Evolutionary conservation across 2,797 vertebrate genomes (phyloP).

Genomic region (Neoniphon sammara): DNA sequence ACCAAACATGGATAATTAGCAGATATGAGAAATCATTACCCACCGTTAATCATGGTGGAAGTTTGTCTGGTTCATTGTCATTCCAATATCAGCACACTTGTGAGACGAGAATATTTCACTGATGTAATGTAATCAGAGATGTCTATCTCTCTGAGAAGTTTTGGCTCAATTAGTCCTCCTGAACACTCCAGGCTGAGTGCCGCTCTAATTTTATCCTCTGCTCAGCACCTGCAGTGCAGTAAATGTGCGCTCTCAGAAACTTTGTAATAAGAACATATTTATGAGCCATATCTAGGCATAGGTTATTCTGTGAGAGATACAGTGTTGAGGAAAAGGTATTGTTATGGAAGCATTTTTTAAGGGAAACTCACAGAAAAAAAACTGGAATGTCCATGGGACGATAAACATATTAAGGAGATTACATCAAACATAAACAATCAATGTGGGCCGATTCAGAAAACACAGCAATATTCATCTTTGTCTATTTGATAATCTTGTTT

Average conservation of each 20-base stretch:
- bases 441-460: conserved; percentile 44
- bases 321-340: conserved; percentile 40
- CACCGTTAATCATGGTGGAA: conserved; percentile 70
- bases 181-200: conserved; percentile 73
- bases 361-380: conserved; percentile 38
- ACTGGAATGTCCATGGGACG: conserved; percentile 39
- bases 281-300: conserved; percentile 44
- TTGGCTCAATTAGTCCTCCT: conserved; percentile 74
- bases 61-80: conserved; percentile 69
- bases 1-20: conserved; percentile 77
- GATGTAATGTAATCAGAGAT: conserved; percentile 78
- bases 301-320: conserved; percentile 40
- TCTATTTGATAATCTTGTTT: conserved; percentile 72
- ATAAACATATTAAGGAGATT: conserved; percentile 72
- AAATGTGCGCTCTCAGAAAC: conserved; percentile 51
- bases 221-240: conserved; percentile 73
- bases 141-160: conserved; percentile 69
- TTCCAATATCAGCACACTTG: conserved; percentile 59
- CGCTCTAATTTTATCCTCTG: conserved; percentile 71
- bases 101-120: conserved; percentile 70
- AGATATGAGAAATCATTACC: conserved; percentile 72
- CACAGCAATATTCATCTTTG: conserved; percentile 51
- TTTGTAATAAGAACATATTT: conserved; percentile 64
- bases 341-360: conserved; percentile 30
- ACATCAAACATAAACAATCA: conserved; percentile 69